Percentiles rank a stretch among this genome's conserved stretches.
These are phyloP conservation scores for Laodelphax striatellus DNA, from an alignment of 1,140 invertebrate genomes.

Conservation along the genomic window DNA sequence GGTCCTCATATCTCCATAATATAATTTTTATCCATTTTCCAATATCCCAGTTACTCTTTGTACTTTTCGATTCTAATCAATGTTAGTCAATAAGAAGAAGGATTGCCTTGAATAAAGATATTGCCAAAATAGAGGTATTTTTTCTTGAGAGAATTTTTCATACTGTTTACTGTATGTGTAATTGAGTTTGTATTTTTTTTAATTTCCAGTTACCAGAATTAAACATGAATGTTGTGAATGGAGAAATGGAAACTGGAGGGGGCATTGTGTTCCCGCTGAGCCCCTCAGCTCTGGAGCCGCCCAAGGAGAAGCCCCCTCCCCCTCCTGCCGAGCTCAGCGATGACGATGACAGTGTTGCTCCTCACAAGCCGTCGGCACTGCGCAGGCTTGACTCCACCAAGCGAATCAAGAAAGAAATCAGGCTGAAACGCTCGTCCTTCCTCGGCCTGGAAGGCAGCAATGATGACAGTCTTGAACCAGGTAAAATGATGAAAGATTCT, in stretches of 20 bases:
- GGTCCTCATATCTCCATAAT: too few relatives aligned
- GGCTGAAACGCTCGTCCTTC: slow-evolving; percentile 73
- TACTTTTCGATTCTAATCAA: too few relatives aligned
- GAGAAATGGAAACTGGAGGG: neutral
- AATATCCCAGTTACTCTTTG: too few relatives aligned
- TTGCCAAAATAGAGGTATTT: too few relatives aligned
- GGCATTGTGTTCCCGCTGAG: slow-evolving; percentile 23
- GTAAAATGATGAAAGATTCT: slow-evolving; percentile 1
- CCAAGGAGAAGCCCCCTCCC: slow-evolving; percentile 77
- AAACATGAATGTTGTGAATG: neutral
- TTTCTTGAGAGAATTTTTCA: too few relatives aligned
- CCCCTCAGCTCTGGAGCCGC: slow-evolving; percentile 55
- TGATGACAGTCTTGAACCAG: slow-evolving; percentile 49
- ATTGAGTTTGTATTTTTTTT: neutral
- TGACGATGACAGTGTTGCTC: slow-evolving; percentile 26
- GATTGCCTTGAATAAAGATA: too few relatives aligned
- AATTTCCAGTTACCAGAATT: neutral
- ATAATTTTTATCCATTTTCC: too few relatives aligned
- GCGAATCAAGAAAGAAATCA: slow-evolving; percentile 73
- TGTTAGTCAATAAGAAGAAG: too few relatives aligned
- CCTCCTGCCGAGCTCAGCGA: slow-evolving; percentile 47
- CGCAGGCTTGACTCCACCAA: slow-evolving; percentile 69
- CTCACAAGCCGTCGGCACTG: slow-evolving; percentile 30
- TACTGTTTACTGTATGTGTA: too few relatives aligned
- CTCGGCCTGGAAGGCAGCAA: slow-evolving; percentile 62